Percentiles rank a stretch among this genome's conserved stretches.
These are phyloP conservation scores for Sarcophaga carnaria DNA, from an alignment of 2,888 invertebrate species.

Conservation along the genomic window DNA sequence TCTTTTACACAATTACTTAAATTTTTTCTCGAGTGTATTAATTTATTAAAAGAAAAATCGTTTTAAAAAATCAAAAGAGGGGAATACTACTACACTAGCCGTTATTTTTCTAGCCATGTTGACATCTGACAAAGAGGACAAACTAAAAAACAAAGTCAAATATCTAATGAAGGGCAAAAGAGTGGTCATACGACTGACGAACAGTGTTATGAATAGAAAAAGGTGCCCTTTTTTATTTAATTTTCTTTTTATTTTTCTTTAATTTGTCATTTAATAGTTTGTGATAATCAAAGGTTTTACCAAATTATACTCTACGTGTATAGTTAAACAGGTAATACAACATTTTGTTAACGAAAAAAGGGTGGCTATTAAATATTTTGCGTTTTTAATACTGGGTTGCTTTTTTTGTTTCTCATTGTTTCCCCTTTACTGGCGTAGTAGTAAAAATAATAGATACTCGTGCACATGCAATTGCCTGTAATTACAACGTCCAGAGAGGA, in stretches of 20 bases:
- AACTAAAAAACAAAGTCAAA: constrained; percentile 30
- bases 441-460: neutral
- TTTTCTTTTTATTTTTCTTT: constrained; percentile 6
- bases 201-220: constrained; percentile 17
- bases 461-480: neutral
- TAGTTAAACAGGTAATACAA: constrained; percentile 45
- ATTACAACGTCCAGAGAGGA: neutral
- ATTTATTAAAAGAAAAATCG: constrained; percentile 1
- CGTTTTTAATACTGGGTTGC: neutral
- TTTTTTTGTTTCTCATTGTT: neutral
- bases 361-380: constrained; percentile 39
- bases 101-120: neutral
- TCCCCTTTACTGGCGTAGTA: neutral
- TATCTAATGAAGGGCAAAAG: constrained; percentile 58
- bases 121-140: neutral
- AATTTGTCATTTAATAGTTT: constrained; percentile 60
- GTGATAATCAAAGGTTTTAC: constrained; percentile 52
- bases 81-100: neutral
- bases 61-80: neutral
- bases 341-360: constrained; percentile 12
- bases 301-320: constrained; percentile 20
- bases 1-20: neutral
- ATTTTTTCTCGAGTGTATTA: constrained; percentile 11
- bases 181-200: constrained; percentile 47
- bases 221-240: neutral